Conservation (phyloP, 2,888 invertebrate genomes). For the Anoncus sp. region DNA sequence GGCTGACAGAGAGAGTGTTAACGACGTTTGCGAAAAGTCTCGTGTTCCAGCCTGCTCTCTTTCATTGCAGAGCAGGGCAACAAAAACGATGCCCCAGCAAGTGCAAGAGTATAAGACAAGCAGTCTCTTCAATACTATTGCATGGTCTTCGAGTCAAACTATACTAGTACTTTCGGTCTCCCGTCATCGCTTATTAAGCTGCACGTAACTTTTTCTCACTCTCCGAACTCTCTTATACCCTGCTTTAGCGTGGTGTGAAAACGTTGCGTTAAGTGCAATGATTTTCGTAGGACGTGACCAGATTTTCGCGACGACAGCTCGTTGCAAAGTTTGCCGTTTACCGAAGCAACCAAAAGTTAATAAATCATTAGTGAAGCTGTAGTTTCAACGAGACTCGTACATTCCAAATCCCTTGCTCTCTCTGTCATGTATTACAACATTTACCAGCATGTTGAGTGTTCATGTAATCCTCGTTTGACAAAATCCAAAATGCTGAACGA, state of each 20-base stretch:
- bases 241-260: background rate
- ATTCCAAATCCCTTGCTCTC: too few species aligned
- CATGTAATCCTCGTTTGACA: too few species aligned
- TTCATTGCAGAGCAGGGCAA: background rate
- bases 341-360: background rate
- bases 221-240: background rate
- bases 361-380: constrained; percentile 21
- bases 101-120: background rate
- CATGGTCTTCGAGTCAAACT: constrained; percentile 26
- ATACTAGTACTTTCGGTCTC: constrained; percentile 3
- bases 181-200: constrained; percentile 21
- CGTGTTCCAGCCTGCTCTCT: background rate
- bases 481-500: too few species aligned
- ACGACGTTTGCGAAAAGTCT: constrained; percentile 25
- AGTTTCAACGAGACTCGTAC: background rate
- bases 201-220: constrained; percentile 32
- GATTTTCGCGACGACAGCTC: constrained; percentile 8
- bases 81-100: background rate
- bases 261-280: constrained; percentile 15
- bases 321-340: constrained; percentile 2
- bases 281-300: constrained; percentile 14
- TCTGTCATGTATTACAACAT: too few species aligned
- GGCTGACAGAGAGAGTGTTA: constrained; percentile 8
- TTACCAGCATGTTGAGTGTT: background rate
- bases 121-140: constrained; percentile 2